A percentile compares a stretch with the other conserved stretches of the same genome.
These are phyloP conservation scores for Channa striata DNA, from an alignment of 2,797 vertebrate genomes.

Conservation along the genomic window DNA sequence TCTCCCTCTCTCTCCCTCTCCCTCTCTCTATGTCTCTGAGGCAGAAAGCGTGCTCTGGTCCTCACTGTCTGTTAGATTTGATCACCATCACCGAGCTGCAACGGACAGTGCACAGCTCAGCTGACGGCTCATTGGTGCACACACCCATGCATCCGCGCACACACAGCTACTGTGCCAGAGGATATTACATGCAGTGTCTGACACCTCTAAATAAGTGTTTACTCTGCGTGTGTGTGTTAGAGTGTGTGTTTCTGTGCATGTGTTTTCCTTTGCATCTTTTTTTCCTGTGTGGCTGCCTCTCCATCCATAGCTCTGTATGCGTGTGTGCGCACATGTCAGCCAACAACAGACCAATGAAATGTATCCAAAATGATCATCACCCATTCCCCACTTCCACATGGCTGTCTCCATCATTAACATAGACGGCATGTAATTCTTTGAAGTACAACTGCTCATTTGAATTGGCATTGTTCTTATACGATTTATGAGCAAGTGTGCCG, in stretches of 20 bases:
- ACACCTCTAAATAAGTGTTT: constrained; percentile 84
- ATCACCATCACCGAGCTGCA: constrained; percentile 81
- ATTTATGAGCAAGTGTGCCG: constrained; percentile 40
- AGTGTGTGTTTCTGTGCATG: constrained; percentile 35
- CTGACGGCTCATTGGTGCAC: constrained; percentile 69
- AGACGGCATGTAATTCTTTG: constrained; percentile 48
- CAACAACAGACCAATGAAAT: constrained; percentile 57
- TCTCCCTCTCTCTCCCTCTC: constrained; percentile 15
- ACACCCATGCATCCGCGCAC: constrained; percentile 37
- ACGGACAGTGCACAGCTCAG: constrained; percentile 75
- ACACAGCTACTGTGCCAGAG: constrained; percentile 72
- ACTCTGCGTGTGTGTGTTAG: constrained; percentile 55
- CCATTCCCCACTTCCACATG: constrained; percentile 45
- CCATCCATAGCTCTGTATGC: constrained; percentile 17
- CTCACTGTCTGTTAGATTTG: constrained; percentile 82
- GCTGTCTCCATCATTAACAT: constrained; percentile 56
- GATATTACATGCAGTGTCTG: constrained; percentile 79
- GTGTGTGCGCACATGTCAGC: constrained; percentile 26
- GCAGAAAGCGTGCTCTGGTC: constrained; percentile 72
- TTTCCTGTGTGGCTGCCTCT: constrained; percentile 39
- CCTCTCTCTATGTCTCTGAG: constrained; percentile 63
- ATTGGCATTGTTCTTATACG: constrained; percentile 47
- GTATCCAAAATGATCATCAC: constrained; percentile 63
- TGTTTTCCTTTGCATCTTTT: constrained; percentile 44
- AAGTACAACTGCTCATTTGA: constrained; percentile 59